These are phyloP conservation scores for Seriola rivoliana DNA, from an alignment of 2,113 vertebrate genomes.

Conservation along the genomic window DNA sequence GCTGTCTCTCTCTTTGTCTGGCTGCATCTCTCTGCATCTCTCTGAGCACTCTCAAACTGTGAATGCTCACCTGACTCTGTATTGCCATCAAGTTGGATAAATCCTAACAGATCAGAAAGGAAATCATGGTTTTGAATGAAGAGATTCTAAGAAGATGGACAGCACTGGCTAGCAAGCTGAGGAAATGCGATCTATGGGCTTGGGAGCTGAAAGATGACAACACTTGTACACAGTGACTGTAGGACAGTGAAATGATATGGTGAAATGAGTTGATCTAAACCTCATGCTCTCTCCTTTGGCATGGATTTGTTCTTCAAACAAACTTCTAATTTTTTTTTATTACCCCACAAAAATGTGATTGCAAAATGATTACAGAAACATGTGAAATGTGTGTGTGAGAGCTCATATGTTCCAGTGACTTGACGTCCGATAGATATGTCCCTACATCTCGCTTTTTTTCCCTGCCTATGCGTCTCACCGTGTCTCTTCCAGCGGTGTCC, in stretches of 20 bases:
- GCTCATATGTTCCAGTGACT: not conserved
- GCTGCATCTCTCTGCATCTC: conserved; percentile 1
- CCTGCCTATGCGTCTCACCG: conserved; percentile 85
- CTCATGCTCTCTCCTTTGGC: conserved; percentile 47
- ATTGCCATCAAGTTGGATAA: not conserved
- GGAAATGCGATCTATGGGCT: not conserved
- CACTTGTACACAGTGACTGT: conserved; percentile 19
- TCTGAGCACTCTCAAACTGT: not conserved
- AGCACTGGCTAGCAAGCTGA: not conserved
- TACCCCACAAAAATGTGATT: not conserved
- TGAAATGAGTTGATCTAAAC: conserved; percentile 40
- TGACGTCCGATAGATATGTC: not conserved
- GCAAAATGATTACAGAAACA: not conserved
- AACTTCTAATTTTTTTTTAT: not conserved
- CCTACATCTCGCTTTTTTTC: not conserved
- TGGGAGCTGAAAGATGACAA: conserved; percentile 8
- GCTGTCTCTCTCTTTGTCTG: not conserved
- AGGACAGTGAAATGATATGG: conserved; percentile 26
- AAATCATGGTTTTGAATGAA: conserved; percentile 12
- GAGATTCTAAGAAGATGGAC: not conserved
- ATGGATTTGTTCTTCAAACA: not conserved
- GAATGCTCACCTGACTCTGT: not conserved
- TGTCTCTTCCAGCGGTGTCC: conserved; percentile 99
- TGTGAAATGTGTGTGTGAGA: not conserved
- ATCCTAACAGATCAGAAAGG: not conserved